Percentiles rank a stretch among this genome's conserved stretches.
These are phyloP conservation scores for Chlorops oryzae DNA, from an alignment of 1,140 invertebrate genomes.

Conservation along the genomic window DNA sequence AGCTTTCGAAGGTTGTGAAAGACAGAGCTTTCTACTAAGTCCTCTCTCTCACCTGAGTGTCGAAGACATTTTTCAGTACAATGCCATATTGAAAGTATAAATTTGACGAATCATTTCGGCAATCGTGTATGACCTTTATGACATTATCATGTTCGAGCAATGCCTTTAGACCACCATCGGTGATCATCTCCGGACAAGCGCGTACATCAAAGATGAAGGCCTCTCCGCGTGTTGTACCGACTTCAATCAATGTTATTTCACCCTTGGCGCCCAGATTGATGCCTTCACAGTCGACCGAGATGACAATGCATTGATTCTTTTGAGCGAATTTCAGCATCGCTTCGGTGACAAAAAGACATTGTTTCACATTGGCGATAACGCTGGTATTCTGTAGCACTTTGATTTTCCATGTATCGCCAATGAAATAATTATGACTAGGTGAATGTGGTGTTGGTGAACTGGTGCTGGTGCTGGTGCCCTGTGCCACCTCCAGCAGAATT, in stretches of 20 bases:
- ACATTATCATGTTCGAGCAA: conserved; percentile 76
- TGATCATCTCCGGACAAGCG: conserved; percentile 72
- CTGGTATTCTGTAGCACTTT: conserved; percentile 74
- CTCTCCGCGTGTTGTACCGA: conserved; percentile 71
- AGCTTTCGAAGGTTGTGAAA: neutral
- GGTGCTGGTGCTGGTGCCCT: conserved; percentile 28
- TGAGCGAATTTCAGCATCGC: conserved; percentile 65
- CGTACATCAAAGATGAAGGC: conserved; percentile 87
- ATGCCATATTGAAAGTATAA: conserved; percentile 85
- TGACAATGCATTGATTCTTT: conserved; percentile 54
- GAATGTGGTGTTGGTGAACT: conserved; percentile 11
- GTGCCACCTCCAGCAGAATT: no score
- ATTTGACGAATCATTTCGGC: conserved; percentile 85
- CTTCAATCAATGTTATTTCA: conserved; percentile 77
- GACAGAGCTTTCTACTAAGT: neutral
- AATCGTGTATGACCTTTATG: conserved; percentile 93
- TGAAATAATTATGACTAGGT: conserved; percentile 50
- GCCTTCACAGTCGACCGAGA: conserved; percentile 86
- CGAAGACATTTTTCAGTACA: conserved; percentile 81
- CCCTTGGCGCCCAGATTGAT: conserved; percentile 82
- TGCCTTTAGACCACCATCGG: conserved; percentile 68
- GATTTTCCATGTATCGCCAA: conserved; percentile 70
- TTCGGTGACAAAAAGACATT: conserved; percentile 70
- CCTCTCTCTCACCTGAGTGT: conserved; percentile 71
- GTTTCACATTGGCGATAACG: conserved; percentile 69